phyloP scores from a whole-genome alignment of 2,888 invertebrate species.

The Andricus curvator region DNA sequence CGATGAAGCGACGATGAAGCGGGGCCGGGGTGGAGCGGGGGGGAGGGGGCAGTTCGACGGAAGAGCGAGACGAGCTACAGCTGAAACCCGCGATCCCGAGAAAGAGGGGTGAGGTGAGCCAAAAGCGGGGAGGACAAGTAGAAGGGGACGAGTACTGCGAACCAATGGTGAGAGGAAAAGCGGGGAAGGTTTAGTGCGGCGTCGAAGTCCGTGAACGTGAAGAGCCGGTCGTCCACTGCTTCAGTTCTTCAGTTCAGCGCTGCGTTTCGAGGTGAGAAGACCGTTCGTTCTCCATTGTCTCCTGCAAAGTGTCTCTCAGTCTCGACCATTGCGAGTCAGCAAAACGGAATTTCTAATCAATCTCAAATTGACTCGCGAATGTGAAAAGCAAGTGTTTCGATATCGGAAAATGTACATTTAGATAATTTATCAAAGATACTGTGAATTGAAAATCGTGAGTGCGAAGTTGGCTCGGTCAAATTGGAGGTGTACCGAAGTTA shows the following conservation, averaged over 20 bases:
- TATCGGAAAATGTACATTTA: too few species aligned
- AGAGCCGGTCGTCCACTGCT: conserved; percentile 23
- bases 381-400: too few species aligned
- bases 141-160: conserved; percentile 47
- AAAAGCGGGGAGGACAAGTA: neutral
- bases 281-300: conserved; percentile 50
- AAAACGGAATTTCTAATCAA: neutral
- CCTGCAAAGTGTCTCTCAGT: neutral
- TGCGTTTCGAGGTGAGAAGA: conserved; percentile 68
- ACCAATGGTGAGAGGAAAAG: conserved; percentile 66
- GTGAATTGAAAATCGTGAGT: conserved; percentile 41
- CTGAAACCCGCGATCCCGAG: neutral
- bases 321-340: neutral
- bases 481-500: neutral
- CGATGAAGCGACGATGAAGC: neutral
- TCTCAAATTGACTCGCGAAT: too few species aligned
- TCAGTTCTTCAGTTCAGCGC: conserved; percentile 67
- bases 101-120: conserved; percentile 2
- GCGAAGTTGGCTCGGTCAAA: conserved; percentile 27
- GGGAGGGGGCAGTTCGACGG: neutral
- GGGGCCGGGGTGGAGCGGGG: neutral
- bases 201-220: conserved; percentile 66
- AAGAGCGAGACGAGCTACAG: conserved; percentile 21
- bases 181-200: conserved; percentile 66
- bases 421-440: too few species aligned